Conservation (phyloP, 2,797 vertebrate genomes). For the Antrozous pallidus region DNA sequence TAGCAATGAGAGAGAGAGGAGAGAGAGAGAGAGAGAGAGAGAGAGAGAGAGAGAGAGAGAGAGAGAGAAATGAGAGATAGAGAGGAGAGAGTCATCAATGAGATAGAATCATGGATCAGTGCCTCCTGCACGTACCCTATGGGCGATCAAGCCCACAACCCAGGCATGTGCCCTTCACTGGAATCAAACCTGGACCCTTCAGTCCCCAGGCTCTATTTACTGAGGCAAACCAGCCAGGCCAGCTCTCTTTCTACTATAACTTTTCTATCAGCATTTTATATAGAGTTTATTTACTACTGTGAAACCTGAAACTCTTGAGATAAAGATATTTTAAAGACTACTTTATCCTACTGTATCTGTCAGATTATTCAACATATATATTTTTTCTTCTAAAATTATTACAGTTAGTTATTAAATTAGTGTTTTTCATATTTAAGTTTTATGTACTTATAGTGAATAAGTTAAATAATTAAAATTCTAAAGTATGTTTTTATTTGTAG, state of each 20-base stretch:
- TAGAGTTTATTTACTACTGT: neutral
- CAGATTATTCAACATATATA: neutral
- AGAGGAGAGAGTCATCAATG: neutral
- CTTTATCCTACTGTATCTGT: neutral
- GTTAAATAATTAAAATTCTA: conserved; percentile 47
- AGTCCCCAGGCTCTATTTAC: neutral
- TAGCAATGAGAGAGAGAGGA: neutral
- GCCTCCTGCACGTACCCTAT: neutral
- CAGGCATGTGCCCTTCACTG: neutral
- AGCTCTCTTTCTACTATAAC: no score
- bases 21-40: neutral
- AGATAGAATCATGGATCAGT: neutral
- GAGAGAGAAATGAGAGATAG: no score
- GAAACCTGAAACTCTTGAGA: conserved; percentile 14
- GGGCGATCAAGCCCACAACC: neutral
- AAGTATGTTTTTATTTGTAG: conserved; percentile 74
- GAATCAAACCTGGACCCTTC: neutral
- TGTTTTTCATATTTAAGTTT: conserved; percentile 47
- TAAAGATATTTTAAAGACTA: conserved; percentile 1
- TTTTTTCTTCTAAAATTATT: conserved; percentile 41
- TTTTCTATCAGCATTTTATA: neutral
- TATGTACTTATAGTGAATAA: neutral
- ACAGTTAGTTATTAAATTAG: conserved; percentile 25
- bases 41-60: no score
- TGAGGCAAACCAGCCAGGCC: neutral